phyloP scores from a whole-genome alignment of 2,797 vertebrate species.

The Danio jaintianensis region DNA sequence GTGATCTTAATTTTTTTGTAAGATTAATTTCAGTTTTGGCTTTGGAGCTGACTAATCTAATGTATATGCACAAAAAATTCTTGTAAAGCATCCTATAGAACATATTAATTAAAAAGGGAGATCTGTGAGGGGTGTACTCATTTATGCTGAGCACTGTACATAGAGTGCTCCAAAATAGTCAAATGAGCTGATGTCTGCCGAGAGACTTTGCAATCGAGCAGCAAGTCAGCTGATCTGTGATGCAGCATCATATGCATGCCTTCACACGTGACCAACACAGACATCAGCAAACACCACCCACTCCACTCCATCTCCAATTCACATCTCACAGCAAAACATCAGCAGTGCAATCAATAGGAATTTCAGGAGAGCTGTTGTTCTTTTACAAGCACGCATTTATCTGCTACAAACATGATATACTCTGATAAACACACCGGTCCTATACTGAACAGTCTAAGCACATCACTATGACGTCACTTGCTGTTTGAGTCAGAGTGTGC shows the following conservation, averaged over 20 bases:
- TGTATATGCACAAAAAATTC: too few species aligned
- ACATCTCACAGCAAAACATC: not conserved
- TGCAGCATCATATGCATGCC: conserved; percentile 25
- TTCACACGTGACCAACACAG: conserved; percentile 25
- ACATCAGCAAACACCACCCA: conserved; percentile 15
- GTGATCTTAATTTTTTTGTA: too few species aligned
- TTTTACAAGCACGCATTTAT: not conserved
- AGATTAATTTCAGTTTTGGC: too few species aligned
- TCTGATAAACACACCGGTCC: conserved; percentile 4
- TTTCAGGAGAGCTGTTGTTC: not conserved
- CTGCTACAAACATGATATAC: conserved; percentile 9
- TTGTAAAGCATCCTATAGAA: too few species aligned
- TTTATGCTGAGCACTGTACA: too few species aligned
- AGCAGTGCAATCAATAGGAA: conserved; percentile 6
- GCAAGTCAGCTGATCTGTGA: conserved; percentile 16
- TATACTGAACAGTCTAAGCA: conserved; percentile 10
- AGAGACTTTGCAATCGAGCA: not conserved
- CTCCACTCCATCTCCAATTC: not conserved
- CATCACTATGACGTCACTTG: conserved; percentile 30
- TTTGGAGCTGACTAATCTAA: too few species aligned
- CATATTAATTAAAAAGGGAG: too few species aligned
- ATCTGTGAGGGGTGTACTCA: too few species aligned
- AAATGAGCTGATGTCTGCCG: not conserved
- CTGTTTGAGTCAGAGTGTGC: conserved; percentile 18
- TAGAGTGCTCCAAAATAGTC: not conserved